Evolutionary conservation across 2,113 vertebrate genomes (phyloP), one percentile per base, ranked within the genome.

Genomic region (Ranitomeya imitator): DNA sequence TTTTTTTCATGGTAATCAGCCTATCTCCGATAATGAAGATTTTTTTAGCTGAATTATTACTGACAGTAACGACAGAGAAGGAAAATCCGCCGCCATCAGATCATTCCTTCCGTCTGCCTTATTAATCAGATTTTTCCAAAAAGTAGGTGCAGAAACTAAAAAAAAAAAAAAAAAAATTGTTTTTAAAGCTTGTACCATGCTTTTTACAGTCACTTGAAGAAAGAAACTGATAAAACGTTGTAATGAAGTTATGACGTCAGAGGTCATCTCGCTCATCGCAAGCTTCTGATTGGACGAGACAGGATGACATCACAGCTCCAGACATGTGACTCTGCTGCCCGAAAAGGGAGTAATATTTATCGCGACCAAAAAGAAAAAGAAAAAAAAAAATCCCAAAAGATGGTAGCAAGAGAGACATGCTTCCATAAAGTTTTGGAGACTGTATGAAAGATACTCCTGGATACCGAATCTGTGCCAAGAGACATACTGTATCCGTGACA

Each of bases 221-320:
- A 99, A 92, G 98, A 99, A 92, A 99, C 96, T 77, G 98, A 99
- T 95, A 99, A 99, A 94, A 96, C 97, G 90, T 96, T 99, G 96
- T 99, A 96, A 97, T 93, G 76, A 8, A 80, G 92, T 91, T 86
- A 90, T 52, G 78, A 90, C 91, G 90, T 90, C 83, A 92, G 91
- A 90, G 89, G 91, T 91, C 90, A 92, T 91, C 91, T 91, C 57
- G 80, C 89, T 63, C 90, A 84, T 91, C 31, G 57, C 31, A 83
- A 71, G 86, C 31, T 23, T 85, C 54, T 60, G 60, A 90, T 85
- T 89, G 90, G 85, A 57, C 74, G 83, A 77, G 67, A 60, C 45
- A 71, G 26, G 55, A 86, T 51, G 69, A 63, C 37, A 84, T 89
- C 87, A 90, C 78, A 52, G 61, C 88, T 63, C 37, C 80, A 83